phyloP scores from a whole-genome alignment of 2,888 invertebrate genomes.

The Villa cingulata region DNA sequence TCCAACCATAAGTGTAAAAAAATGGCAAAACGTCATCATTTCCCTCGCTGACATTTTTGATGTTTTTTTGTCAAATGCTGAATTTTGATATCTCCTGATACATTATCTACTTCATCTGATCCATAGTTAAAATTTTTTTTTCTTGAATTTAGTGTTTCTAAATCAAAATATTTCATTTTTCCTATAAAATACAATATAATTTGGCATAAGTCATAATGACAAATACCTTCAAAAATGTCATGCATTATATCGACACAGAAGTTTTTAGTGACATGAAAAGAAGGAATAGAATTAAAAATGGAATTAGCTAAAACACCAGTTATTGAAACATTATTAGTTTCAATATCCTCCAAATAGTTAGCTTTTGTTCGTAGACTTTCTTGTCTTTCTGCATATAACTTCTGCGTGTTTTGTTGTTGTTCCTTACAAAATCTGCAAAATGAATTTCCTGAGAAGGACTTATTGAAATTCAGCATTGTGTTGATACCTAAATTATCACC shows the following conservation, averaged over 20 bases:
- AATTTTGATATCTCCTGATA: slow-evolving; percentile 13
- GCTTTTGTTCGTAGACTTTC: no score
- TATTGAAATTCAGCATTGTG: no score
- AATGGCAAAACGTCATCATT: slow-evolving; percentile 18
- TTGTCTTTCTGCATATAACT: no score
- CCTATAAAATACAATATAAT: slow-evolving; percentile 13
- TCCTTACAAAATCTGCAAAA: no score
- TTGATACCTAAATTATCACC: background rate
- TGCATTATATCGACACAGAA: slow-evolving; percentile 15
- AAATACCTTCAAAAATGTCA: no score
- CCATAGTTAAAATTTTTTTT: slow-evolving; percentile 19
- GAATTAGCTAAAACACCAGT: slow-evolving; percentile 5
- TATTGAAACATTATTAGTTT: no score
- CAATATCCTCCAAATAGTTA: no score
- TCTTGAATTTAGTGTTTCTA: slow-evolving; percentile 15
- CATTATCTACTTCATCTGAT: slow-evolving; percentile 15
- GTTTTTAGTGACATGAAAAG: slow-evolving; percentile 18
- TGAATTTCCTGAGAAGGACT: no score
- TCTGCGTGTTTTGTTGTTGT: no score
- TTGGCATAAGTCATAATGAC: slow-evolving; percentile 14
- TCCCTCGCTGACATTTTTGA: slow-evolving; percentile 17
- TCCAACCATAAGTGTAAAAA: slow-evolving; percentile 18
- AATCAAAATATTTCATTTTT: slow-evolving; percentile 15
- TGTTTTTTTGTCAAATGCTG: slow-evolving; percentile 8
- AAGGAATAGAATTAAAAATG: slow-evolving; percentile 15